Conservation (phyloP, 1,140 invertebrate genomes). For the Leptestheria dahalacensis region DNA sequence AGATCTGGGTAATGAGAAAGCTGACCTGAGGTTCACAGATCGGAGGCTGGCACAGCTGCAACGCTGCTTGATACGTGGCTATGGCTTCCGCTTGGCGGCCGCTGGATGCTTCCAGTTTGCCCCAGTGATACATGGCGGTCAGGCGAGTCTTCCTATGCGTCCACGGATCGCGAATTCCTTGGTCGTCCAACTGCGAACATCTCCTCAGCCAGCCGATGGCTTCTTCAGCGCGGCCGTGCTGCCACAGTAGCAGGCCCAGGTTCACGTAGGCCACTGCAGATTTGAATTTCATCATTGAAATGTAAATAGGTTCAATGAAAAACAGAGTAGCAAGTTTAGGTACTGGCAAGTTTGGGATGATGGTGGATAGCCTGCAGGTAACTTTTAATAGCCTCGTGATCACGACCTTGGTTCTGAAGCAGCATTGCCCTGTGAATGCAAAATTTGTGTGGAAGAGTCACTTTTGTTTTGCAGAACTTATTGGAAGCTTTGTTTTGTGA, state of each 20-base stretch:
- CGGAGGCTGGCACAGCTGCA: not conserved
- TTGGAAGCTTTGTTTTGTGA: too few species aligned
- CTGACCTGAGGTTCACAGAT: slow-evolving; percentile 1
- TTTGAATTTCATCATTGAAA: too few species aligned
- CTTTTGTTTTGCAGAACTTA: too few species aligned
- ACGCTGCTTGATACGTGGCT: not conserved
- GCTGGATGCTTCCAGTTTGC: slow-evolving; percentile 6
- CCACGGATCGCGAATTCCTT: slow-evolving; percentile 9
- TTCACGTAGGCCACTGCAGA: slow-evolving; percentile 11
- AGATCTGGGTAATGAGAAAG: too few species aligned
- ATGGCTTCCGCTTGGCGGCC: not conserved
- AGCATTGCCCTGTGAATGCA: slow-evolving; percentile 8
- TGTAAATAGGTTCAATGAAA: not conserved
- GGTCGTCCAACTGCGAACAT: slow-evolving; percentile 8
- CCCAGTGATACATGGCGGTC: slow-evolving; percentile 9
- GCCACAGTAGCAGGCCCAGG: slow-evolving; percentile 9
- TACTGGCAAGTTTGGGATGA: slow-evolving; percentile 13
- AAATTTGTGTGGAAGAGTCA: too few species aligned
- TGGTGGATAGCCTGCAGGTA: slow-evolving; percentile 14
- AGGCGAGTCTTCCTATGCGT: slow-evolving; percentile 4
- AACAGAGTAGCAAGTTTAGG: slow-evolving; percentile 2
- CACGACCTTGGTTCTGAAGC: slow-evolving; percentile 11
- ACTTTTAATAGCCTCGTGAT: slow-evolving; percentile 11
- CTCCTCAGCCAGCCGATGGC: slow-evolving; percentile 3
- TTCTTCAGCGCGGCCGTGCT: not conserved